Percentiles rank a stretch among this genome's conserved stretches.
Conservation (phyloP, 2,888 invertebrate genomes). For the Thecophora atra region DNA sequence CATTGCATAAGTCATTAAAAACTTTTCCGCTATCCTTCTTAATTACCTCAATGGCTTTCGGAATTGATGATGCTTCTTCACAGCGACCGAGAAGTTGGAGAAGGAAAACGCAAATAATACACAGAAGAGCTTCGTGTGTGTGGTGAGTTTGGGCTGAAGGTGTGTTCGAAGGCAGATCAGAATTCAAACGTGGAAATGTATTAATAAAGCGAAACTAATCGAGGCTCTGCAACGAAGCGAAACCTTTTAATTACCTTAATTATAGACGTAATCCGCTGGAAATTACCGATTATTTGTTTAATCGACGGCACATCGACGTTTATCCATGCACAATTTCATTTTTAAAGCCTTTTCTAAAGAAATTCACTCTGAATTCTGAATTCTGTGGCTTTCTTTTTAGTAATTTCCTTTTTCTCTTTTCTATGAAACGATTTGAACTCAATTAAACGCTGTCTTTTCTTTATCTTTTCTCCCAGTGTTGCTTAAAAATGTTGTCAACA, state of each 20-base stretch:
- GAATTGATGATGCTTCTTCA: constrained; percentile 3
- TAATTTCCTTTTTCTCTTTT: background rate
- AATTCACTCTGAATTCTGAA: too few relatives aligned
- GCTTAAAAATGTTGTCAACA: constrained; percentile 1
- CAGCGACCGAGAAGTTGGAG: background rate
- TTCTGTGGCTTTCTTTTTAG: background rate
- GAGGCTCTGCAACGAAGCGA: background rate
- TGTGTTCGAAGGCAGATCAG: background rate
- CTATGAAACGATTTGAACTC: constrained; percentile 1
- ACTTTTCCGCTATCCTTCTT: constrained; percentile 15
- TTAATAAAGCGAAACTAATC: constrained; percentile 19
- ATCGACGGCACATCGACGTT: too few relatives aligned
- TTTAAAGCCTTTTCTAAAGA: too few relatives aligned
- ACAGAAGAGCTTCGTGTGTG: background rate
- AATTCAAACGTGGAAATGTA: background rate
- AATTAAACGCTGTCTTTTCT: constrained; percentile 22
- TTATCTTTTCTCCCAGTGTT: constrained; percentile 4
- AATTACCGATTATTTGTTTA: background rate
- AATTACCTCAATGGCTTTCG: constrained; percentile 9
- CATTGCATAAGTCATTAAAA: constrained; percentile 19
- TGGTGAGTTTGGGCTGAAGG: background rate
- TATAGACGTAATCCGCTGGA: background rate
- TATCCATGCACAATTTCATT: too few relatives aligned
- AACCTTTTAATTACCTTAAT: constrained; percentile 18
- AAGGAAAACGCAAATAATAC: background rate